Percentiles rank a stretch among this genome's conserved stretches.
These are phyloP conservation scores for Limonius californicus DNA, from an alignment of 1,140 invertebrate species.

Conservation along the genomic window DNA sequence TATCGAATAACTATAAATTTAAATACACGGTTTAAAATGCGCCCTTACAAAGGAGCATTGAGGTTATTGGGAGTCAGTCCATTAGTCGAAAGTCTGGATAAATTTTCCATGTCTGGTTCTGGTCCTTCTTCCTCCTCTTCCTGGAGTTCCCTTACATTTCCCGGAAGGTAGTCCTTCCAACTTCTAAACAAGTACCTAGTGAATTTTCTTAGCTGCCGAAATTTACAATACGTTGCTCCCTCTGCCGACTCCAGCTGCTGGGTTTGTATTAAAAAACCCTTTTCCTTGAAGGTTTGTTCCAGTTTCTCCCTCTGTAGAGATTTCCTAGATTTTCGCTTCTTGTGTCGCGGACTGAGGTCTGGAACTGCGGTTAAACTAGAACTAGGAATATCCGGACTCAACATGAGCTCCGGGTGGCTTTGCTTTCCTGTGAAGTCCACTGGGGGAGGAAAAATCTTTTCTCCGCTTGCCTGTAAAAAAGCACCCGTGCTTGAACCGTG, in stretches of 20 bases:
- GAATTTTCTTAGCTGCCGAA: constrained; percentile 85
- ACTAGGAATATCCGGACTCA: constrained; percentile 47
- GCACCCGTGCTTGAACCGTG: constrained; percentile 50
- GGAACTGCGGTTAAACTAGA: constrained; percentile 32
- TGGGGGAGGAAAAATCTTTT: constrained; percentile 50
- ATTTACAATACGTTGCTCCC: constrained; percentile 91
- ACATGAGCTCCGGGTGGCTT: constrained; percentile 44
- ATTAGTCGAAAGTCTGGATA: not conserved
- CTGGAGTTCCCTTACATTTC: constrained; percentile 35
- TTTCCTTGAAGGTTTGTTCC: constrained; percentile 89
- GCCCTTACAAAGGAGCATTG: not conserved
- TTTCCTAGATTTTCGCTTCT: constrained; percentile 74
- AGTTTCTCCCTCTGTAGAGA: constrained; percentile 80
- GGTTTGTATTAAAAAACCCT: constrained; percentile 88
- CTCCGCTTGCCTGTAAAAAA: constrained; percentile 52
- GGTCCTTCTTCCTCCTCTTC: not conserved
- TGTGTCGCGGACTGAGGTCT: constrained; percentile 30
- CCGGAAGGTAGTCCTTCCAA: constrained; percentile 90
- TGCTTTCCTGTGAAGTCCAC: constrained; percentile 32
- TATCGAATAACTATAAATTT: not conserved
- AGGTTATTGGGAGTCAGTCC: not conserved
- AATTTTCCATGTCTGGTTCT: not conserved
- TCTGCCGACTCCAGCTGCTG: constrained; percentile 88
- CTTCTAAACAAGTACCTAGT: constrained; percentile 87
- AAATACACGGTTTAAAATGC: not conserved